phyloP scores from a whole-genome alignment of 2,888 invertebrate genomes.

The Ophioninae sp. region DNA sequence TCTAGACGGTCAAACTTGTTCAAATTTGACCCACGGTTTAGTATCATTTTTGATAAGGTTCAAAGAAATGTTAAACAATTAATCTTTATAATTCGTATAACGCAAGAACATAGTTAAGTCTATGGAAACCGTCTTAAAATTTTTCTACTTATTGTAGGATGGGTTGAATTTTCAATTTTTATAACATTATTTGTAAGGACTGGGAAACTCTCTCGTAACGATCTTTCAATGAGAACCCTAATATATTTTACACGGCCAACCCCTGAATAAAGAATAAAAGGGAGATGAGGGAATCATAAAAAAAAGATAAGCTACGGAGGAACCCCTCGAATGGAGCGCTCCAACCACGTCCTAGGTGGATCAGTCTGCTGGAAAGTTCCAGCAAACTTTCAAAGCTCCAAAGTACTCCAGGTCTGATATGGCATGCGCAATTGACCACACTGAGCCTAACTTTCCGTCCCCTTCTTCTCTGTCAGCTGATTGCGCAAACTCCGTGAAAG shows the following conservation, averaged over 20 bases:
- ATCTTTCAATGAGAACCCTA: constrained; percentile 6
- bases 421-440: background rate
- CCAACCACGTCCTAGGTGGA: background rate
- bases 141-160: too few species aligned
- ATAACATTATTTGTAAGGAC: too few species aligned
- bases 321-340: background rate
- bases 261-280: constrained; percentile 9
- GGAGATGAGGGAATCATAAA: constrained; percentile 1
- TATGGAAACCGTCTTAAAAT: too few species aligned
- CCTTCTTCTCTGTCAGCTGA: background rate
- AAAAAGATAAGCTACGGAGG: constrained; percentile 3
- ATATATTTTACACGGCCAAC: background rate
- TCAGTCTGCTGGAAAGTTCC: constrained; percentile 18
- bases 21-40: too few species aligned
- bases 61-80: too few species aligned
- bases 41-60: too few species aligned
- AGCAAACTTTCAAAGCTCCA: constrained; percentile 2
- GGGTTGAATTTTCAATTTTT: too few species aligned
- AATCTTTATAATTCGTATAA: too few species aligned
- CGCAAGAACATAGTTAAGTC: too few species aligned
- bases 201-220: background rate
- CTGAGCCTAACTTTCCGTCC: background rate
- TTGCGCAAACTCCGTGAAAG: background rate
- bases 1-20: too few species aligned
- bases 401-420: background rate